Evolutionary conservation across 2,888 invertebrate genomes (phyloP), one percentile per base, ranked within the genome.

Genomic region (Amiota minor): DNA sequence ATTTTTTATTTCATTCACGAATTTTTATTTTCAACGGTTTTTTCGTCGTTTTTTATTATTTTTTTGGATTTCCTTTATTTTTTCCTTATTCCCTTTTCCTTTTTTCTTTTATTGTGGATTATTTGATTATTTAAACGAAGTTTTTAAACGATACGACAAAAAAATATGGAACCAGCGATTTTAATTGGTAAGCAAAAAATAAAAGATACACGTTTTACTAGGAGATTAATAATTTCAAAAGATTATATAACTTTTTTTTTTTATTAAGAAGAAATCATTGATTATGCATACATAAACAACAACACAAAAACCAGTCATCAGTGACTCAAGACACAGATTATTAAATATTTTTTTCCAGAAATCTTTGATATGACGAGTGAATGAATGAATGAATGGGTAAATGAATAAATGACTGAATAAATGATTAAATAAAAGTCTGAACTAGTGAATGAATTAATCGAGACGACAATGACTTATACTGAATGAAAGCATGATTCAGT

Each of bases 101-200:
- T 6, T 6, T 35, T 35, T 8, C 35, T 35, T 35, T 35, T 35
- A 35, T 35, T 2, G 35, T 59, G 59, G 59, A 59, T 59, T 75
- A 71, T 49, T 71, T 70, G 72, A 55, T 50, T 71, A 35, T 35
- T 65, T 69, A 69, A 75, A 74, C 76, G 73, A 79, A 68, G 59
- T 65, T 12, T 35, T 35, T 35, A 35, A 56, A 71, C 74, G 72
- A 84, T 75, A 70, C 65, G 49, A 68, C 35, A 68, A 23, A 35
- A 35, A 68, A 68, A n/a, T 23, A 83, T 83, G 83, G 83, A 83
- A 77, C 80, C 83, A 65, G 77, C 83, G 71, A 83, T 83, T 83
- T 86, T 83, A 85, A 82, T 83, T 78, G 83, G 83, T 83, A 76
- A 86, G 83, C 55, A 16, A 12, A 20, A 71, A 35, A n/a, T n/a